Evolutionary conservation across 2,888 invertebrate species (phyloP), one percentile per base, ranked within the genome.

Genomic region (Pardosa pseudoannulata): DNA sequence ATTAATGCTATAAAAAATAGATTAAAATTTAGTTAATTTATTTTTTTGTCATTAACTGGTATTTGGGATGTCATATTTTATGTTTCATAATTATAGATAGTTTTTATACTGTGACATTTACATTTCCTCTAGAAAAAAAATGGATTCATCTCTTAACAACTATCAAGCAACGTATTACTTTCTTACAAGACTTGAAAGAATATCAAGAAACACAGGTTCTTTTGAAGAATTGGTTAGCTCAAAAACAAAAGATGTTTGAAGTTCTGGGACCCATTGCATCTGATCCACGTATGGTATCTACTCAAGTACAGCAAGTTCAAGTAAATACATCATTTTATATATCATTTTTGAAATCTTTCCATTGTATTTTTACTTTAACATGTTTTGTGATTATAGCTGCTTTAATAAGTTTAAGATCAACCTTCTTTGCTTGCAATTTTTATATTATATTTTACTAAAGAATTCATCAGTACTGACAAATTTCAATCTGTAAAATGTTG

Each of bases 191-290:
- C 90, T 94, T 97, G 91, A 96, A 96, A 90, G 96, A 97, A 91
- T 96, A 98, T 94, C 95, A 96, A 90, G 97, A 98, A 90, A 95
- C 96, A 0, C 95, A 96, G 91, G 95, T 95, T 91, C 95, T 94
- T 89, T 93, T 98, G 79, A 94, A 94, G 7, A 94, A 95, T 80
- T 99, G 98, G 98, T 93, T 98, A 65, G 94, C 94, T 32, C 96
- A 97, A 89, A 99, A 99, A 92, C 97, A 98, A 90, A 95, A 97
- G 89, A 98, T 99, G 98, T 93, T 99, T 92, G 95, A 96, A 0
- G 98, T 98, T 0, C 93, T 99, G 0, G 98, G 98, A 19, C 98
- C 98, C 0, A 97, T 98, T 90, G 97, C 98, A 0, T 96, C 97
- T 0, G 98, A 99, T 92, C 97, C 98, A 0, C 94, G 97, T 79